A percentile compares a stretch with the other conserved stretches of the same genome.
phyloP scores from a whole-genome alignment of 2,113 vertebrate species.

The Ceyx melanurus region DNA sequence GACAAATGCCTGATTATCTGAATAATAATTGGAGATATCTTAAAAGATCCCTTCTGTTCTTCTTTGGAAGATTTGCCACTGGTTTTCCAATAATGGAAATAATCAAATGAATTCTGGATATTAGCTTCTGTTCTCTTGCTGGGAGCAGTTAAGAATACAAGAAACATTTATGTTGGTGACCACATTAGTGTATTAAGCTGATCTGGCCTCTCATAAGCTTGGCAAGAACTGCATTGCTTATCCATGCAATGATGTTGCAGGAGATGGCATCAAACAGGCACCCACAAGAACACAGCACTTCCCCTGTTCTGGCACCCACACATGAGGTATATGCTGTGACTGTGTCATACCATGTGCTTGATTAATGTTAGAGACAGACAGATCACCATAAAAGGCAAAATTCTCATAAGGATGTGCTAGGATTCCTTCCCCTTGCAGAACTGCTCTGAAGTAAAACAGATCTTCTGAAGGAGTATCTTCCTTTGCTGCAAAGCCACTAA shows the following conservation, averaged over 20 bases:
- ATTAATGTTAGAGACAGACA: not conserved
- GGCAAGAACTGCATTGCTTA: not conserved
- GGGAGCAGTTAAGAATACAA: not conserved
- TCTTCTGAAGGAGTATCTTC: not conserved
- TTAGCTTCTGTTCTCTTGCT: not conserved
- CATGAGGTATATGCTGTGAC: not conserved
- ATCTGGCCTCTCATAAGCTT: not conserved
- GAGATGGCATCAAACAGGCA: not conserved
- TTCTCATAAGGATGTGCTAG: accelerated
- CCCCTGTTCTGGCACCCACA: not conserved
- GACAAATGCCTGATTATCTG: not conserved
- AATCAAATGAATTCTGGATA: not conserved
- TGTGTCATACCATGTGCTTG: not conserved
- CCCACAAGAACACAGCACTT: not conserved
- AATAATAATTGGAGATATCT: not conserved
- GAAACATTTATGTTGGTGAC: accelerated
- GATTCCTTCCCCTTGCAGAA: not conserved
- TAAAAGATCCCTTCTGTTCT: not conserved
- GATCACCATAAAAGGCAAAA: not conserved
- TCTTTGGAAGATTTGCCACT: not conserved
- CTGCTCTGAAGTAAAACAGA: not conserved
- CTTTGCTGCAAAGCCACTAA: not conserved
- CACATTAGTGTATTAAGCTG: accelerated
- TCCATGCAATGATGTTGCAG: not conserved
- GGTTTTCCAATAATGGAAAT: not conserved